Evolutionary conservation across 2,888 invertebrate genomes (phyloP).

Genomic region (Machimus rusticus): DNA sequence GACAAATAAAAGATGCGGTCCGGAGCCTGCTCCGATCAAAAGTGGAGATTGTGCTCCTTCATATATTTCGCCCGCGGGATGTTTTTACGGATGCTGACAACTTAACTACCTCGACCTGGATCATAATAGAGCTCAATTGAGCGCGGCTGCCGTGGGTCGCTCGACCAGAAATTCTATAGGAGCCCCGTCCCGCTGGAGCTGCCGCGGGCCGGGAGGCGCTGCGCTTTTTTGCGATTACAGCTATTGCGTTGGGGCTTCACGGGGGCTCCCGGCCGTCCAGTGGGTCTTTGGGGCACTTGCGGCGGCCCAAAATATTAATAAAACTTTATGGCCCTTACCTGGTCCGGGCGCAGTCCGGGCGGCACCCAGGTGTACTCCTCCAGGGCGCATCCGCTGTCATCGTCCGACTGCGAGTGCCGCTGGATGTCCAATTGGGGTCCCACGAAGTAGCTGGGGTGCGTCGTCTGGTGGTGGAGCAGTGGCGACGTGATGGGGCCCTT

Average conservation of each 20-base stretch:
- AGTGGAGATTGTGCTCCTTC: conserved; percentile 20
- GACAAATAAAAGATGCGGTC: conserved; percentile 41
- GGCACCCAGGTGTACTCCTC: conserved; percentile 99
- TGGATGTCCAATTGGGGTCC: conserved; percentile 72
- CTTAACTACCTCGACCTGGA: conserved; percentile 31
- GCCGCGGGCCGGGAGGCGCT: not conserved
- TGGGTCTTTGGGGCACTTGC: not conserved
- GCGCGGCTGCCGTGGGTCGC: conserved; percentile 12
- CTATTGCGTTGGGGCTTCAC: not conserved
- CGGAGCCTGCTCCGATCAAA: conserved; percentile 12
- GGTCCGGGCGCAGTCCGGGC: conserved; percentile 93
- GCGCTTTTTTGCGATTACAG: not conserved
- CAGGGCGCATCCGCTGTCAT: conserved; percentile 97
- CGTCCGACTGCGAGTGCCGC: conserved; percentile 91
- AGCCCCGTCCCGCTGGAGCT: not conserved
- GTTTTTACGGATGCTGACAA: conserved; percentile 41
- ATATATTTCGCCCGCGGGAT: conserved; percentile 26
- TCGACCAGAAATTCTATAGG: not conserved
- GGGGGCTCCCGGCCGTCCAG: not conserved
- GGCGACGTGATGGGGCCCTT: conserved; percentile 57
- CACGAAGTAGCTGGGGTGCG: conserved; percentile 59
- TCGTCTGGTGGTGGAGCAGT: conserved; percentile 56
- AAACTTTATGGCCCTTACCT: conserved; percentile 70
- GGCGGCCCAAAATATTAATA: not conserved
- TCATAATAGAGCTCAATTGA: conserved; percentile 31